Base-by-base conservation (phyloP, 2,797 vertebrate genomes). In the Echiichthys vipera region DNA sequence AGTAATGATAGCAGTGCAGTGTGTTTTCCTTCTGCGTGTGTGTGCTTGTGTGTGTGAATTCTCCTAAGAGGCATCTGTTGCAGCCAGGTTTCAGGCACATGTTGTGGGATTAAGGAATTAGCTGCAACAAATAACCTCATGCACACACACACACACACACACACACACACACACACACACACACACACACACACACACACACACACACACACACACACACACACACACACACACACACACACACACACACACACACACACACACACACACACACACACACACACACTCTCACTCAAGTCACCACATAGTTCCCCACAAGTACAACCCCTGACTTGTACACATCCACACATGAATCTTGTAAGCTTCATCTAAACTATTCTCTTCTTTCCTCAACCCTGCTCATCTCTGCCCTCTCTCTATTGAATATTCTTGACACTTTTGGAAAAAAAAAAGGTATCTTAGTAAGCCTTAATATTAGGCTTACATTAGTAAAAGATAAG, bases 401-500 rank as follows among this genome's bases (percentile, higher is more conserved):
- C 43, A 58, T 43, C 64, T 74, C 51, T 25, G 10, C 30, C 29
- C n/a, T 57, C 30, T 10, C 46, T 51, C 63, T 59, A 8, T 72
- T 75, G 47, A 61, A 51, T 62, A 30, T 58, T 14, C 7, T 49
- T 80, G 62, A 74, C 56, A 57, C 74, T 36, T 54, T 47, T 13
- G 39, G 64, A 63, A 62, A 68, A 66, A 70, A 65, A 74, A 36
- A 77, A 63, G 18, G 1, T 39, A 68, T 71, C 43, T 57, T 11
- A 18, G 71, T 42, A 47, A 57, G 32, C 42, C 43, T 47, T 43
- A 77, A 69, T 54, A 68, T 85, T 51, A 39, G 68, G 61, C 46
- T 77, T 81, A 79, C 71, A 75, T 82, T 71, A 75, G 78, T 63
- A 71, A 61, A 69, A 83, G 86, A 90, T 86, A 91, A 87, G 80